Evolutionary conservation across 2,888 invertebrate genomes (phyloP).

Genomic region (Erebia ligea): DNA sequence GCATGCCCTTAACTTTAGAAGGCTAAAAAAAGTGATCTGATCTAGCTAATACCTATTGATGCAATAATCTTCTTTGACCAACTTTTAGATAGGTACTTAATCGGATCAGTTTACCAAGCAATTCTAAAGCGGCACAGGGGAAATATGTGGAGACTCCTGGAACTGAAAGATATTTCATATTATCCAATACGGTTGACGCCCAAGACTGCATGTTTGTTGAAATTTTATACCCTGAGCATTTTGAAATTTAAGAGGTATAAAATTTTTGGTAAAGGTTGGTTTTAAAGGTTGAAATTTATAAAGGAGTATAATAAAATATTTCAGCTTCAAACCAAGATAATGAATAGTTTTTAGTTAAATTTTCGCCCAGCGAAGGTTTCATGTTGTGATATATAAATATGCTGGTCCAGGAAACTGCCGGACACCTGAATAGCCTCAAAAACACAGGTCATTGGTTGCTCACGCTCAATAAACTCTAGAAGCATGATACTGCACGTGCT

Average conservation of each 20-base stretch:
- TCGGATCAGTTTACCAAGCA: conserved; percentile 67
- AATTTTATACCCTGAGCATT: conserved; percentile 11
- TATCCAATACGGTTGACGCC: conserved; percentile 8
- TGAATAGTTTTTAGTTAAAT: too few species aligned
- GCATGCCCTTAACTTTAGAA: background rate
- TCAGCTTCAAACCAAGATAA: too few species aligned
- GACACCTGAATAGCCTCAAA: too few species aligned
- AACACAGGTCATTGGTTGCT: too few species aligned
- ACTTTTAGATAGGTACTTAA: conserved; percentile 53
- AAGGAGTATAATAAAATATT: too few species aligned
- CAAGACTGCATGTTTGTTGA: conserved; percentile 20
- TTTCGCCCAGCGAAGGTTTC: too few species aligned
- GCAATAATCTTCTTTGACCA: conserved; percentile 26
- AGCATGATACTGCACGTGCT: too few species aligned
- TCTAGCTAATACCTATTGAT: conserved; percentile 17
- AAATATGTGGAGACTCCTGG: conserved; percentile 70
- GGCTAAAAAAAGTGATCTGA: conserved; percentile 13
- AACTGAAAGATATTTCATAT: conserved; percentile 37
- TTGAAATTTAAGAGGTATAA: background rate
- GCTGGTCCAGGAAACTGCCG: too few species aligned
- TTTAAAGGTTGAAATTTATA: too few species aligned
- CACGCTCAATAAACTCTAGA: too few species aligned
- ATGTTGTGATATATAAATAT: too few species aligned
- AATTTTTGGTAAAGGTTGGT: too few species aligned
- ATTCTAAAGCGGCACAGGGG: conserved; percentile 69